phyloP scores from a whole-genome alignment of 2,797 vertebrate species.

The Limosa lapponica region DNA sequence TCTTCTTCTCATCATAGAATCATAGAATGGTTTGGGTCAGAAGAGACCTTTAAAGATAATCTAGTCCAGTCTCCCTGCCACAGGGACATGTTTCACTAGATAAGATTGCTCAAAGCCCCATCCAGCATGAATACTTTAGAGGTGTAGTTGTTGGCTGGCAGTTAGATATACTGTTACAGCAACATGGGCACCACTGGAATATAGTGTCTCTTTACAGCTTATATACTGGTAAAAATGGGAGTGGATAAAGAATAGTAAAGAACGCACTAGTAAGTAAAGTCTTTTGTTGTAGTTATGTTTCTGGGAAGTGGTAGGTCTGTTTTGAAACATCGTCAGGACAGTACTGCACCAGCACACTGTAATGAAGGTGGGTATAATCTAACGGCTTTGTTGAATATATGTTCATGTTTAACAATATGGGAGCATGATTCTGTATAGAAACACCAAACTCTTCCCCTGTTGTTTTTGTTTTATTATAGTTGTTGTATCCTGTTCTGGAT shows the following conservation, averaged over 20 bases:
- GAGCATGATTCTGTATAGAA: not conserved
- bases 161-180: not conserved
- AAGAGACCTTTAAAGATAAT: not conserved
- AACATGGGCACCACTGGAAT: not conserved
- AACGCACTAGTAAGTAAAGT: not conserved
- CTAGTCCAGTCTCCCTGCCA: not conserved
- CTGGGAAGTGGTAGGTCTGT: not conserved
- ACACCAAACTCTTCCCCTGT: not conserved
- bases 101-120: not conserved
- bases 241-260: not conserved
- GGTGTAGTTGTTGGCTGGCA: not conserved
- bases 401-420: not conserved
- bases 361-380: fast-evolving
- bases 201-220: not conserved
- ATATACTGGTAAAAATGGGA: not conserved
- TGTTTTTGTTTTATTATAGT: conserved; percentile 35
- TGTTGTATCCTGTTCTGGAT: not conserved
- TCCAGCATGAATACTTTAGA: not conserved
- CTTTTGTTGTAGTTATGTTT: not conserved
- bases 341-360: not conserved
- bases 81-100: not conserved
- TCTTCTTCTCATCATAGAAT: not conserved
- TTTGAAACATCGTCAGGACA: not conserved
- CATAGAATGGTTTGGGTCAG: not conserved
- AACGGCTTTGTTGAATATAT: not conserved